Evolutionary conservation across 92 coral and sea anemone genomes (phyloP).

Genomic region (Meandrina meandrites): DNA sequence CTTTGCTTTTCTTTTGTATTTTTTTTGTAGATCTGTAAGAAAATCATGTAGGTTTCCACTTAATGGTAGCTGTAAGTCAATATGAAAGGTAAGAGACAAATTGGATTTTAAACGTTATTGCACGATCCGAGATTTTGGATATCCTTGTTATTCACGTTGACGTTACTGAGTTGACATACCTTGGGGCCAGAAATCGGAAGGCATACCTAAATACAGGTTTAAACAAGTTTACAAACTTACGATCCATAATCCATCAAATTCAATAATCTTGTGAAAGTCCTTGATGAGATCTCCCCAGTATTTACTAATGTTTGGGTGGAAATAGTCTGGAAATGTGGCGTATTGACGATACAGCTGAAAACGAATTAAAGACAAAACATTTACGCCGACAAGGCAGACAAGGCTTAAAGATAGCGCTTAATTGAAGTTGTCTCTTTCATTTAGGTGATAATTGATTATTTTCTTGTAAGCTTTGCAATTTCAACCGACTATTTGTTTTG

Average conservation of each 20-base stretch:
- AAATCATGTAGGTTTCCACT: too few species aligned
- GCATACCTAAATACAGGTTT: too few species aligned
- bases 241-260: conserved; percentile 94
- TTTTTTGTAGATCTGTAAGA: neutral
- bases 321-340: conserved; percentile 88
- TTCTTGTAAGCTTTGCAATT: too few species aligned
- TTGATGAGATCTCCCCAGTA: conserved; percentile 82
- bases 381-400: too few species aligned
- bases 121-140: neutral
- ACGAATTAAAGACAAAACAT: neutral
- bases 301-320: conserved; percentile 57
- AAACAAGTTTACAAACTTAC: conserved; percentile 54
- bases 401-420: neutral
- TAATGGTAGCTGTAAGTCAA: too few species aligned
- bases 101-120: neutral
- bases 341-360: conserved; percentile 80
- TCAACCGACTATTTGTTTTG: too few species aligned
- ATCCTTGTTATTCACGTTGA: neutral
- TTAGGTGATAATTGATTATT: too few species aligned
- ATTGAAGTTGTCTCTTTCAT: neutral
- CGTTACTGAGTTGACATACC: neutral
- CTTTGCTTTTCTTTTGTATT: too few species aligned
- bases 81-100: too few species aligned
- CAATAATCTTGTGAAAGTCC: conserved; percentile 72
- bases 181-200: neutral